phyloP scores from a whole-genome alignment of 2,888 invertebrate genomes.

The Caenorhabditis drosophilae region DNA sequence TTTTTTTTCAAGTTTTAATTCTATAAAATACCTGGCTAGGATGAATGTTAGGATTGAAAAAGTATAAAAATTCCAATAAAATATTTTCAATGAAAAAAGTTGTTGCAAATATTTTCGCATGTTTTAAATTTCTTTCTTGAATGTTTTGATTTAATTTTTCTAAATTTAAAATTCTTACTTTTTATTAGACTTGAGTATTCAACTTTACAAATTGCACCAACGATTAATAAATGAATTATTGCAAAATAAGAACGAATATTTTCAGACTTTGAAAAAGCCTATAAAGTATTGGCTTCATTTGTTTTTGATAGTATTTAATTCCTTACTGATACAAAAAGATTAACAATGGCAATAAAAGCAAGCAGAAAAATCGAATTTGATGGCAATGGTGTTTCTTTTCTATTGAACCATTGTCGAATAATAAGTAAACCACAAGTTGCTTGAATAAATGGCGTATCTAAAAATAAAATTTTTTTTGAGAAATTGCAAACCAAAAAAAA shows the following conservation, averaged over 20 bases:
- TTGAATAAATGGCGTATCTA: slow-evolving; percentile 36
- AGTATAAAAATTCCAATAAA: background rate
- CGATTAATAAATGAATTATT: background rate
- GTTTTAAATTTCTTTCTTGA: too few species aligned
- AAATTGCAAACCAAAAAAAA: too few species aligned
- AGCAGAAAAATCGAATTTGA: slow-evolving; percentile 19
- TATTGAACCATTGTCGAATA: slow-evolving; percentile 26
- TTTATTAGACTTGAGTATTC: too few species aligned
- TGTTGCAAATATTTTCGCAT: background rate
- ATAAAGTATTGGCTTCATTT: background rate
- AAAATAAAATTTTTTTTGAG: background rate
- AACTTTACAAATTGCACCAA: slow-evolving; percentile 4
- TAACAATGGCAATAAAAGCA: slow-evolving; percentile 11
- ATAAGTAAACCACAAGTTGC: slow-evolving; percentile 23
- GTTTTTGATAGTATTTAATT: background rate
- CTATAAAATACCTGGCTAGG: slow-evolving; percentile 11
- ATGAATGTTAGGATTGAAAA: slow-evolving; percentile 10
- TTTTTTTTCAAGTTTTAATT: background rate
- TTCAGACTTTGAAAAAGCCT: slow-evolving; percentile 4
- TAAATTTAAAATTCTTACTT: too few species aligned
- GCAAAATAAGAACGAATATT: slow-evolving; percentile 10
- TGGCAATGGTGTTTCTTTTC: slow-evolving; percentile 20
- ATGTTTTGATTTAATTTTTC: too few species aligned
- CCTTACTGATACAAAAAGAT: slow-evolving; percentile 14
- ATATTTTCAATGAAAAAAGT: slow-evolving; percentile 5